Conservation (phyloP, 2,113 vertebrate genomes). For the Vidua chalybeata region DNA sequence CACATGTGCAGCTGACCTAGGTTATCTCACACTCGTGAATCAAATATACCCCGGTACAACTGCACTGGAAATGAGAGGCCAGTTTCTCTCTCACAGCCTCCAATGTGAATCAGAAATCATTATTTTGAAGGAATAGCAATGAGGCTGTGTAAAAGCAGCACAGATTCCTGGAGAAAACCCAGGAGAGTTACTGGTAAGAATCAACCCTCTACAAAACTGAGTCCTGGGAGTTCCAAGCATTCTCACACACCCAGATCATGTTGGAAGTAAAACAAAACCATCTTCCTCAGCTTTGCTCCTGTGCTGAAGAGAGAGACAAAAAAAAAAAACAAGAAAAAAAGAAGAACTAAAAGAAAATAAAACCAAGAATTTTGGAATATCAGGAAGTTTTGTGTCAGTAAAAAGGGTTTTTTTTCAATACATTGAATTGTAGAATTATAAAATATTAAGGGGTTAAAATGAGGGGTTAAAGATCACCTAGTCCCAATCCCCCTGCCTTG, state of each 20-base stretch:
- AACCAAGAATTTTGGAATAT: neutral
- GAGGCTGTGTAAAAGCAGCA: neutral
- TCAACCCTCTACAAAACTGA: neutral
- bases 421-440: neutral
- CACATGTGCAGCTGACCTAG: slow-evolving; percentile 2
- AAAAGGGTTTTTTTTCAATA: neutral
- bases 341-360: neutral
- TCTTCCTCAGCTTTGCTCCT: neutral
- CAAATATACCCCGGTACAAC: neutral
- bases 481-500: neutral
- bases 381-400: neutral
- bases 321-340: neutral
- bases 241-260: neutral
- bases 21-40: slow-evolving; percentile 22
- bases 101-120: neutral
- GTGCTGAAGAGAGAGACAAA: neutral
- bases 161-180: neutral
- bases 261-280: neutral
- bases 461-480: neutral
- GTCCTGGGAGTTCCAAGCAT: neutral
- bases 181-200: neutral
- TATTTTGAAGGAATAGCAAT: neutral
- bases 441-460: neutral
- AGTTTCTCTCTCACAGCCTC: neutral
- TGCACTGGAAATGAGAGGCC: neutral